phyloP scores from a whole-genome alignment of 2,888 invertebrate genomes.

The Cerceris rybyensis region DNA sequence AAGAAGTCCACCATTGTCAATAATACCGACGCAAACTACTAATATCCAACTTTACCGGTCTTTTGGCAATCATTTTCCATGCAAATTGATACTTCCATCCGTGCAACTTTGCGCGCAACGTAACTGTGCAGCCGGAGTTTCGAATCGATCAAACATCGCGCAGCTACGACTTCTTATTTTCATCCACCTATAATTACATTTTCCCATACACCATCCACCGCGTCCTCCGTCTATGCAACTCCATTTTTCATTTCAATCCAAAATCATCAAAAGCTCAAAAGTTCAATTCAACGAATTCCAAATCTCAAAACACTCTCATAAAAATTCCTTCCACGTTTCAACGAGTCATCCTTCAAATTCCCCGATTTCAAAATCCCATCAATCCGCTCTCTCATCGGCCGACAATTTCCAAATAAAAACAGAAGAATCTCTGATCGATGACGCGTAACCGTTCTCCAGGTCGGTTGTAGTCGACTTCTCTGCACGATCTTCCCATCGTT shows the following conservation, averaged over 20 bases:
- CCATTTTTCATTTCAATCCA: too few relatives aligned
- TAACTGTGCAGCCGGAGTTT: neutral
- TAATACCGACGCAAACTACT: neutral
- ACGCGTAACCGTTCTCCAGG: neutral
- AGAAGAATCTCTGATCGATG: neutral
- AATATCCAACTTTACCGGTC: too few relatives aligned
- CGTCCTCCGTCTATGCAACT: too few relatives aligned
- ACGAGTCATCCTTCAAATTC: too few relatives aligned
- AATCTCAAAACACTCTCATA: too few relatives aligned
- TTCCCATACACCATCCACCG: too few relatives aligned
- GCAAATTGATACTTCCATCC: neutral
- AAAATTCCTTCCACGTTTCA: too few relatives aligned
- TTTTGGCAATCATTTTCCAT: too few relatives aligned
- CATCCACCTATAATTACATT: too few relatives aligned
- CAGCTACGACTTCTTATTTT: neutral
- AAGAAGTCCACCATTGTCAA: neutral
- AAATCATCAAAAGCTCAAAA: too few relatives aligned
- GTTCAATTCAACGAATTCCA: too few relatives aligned
- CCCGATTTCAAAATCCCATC: neutral
- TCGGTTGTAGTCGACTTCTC: neutral
- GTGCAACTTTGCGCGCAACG: neutral
- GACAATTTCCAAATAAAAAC: neutral
- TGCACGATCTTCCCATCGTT: neutral
- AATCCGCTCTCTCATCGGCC: neutral
- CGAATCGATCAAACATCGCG: constrained; percentile 49